Conservation (phyloP, 2,797 vertebrate species). For the Malurus splendens region DNA sequence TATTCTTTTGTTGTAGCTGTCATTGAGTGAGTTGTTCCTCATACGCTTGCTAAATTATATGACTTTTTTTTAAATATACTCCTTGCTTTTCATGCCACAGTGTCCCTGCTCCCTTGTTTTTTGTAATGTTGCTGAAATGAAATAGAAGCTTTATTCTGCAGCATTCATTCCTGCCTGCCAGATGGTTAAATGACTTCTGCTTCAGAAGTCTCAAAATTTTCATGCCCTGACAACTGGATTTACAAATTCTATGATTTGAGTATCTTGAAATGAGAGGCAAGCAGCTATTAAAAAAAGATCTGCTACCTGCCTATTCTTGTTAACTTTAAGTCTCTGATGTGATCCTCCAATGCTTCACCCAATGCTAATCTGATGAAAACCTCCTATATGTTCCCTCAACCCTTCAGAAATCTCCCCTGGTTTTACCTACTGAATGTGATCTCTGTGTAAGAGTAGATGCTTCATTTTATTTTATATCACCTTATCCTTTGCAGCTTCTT, state of each 20-base stretch:
- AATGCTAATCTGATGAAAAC: neutral
- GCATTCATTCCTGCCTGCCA: neutral
- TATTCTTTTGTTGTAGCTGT: conserved; percentile 44
- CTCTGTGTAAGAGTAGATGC: neutral
- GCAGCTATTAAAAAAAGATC: neutral
- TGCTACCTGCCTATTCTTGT: neutral
- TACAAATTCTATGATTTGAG: neutral
- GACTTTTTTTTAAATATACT: neutral
- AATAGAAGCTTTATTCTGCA: neutral
- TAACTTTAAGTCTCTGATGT: neutral
- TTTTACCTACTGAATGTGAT: neutral
- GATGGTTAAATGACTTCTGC: conserved; percentile 14
- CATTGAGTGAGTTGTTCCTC: neutral
- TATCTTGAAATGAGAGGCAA: neutral
- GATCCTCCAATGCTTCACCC: neutral
- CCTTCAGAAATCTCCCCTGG: neutral
- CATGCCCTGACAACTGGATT: neutral
- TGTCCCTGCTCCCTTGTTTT: neutral
- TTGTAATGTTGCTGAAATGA: neutral
- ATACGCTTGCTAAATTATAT: neutral
- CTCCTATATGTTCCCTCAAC: neutral
- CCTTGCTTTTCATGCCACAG: neutral
- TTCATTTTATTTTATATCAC: neutral
- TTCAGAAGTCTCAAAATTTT: neutral
- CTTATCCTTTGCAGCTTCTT: neutral